Conservation (phyloP, 2,888 invertebrate species). For the Chrysolina americana region DNA sequence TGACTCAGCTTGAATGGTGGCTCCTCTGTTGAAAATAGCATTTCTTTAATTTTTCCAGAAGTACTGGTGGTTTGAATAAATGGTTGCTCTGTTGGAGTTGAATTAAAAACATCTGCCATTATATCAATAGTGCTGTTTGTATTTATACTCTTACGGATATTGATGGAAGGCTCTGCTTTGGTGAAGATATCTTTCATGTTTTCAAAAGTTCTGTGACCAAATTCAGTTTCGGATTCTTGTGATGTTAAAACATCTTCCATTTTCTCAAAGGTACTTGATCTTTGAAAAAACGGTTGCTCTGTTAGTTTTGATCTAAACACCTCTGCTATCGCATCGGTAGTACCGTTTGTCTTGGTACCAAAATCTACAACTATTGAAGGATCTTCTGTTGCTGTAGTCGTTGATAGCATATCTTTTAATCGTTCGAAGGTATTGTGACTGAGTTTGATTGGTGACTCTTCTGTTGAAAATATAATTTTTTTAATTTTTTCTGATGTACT, state of each 20-base stretch:
- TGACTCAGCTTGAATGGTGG: background rate
- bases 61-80: background rate
- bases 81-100: background rate
- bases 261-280: background rate
- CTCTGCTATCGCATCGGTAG: background rate
- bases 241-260: too few species aligned
- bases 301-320: background rate
- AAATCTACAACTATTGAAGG: background rate
- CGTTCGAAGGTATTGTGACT: background rate
- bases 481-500: background rate
- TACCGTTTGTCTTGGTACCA: background rate
- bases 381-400: background rate
- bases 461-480: background rate
- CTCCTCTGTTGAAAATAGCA: background rate
- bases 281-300: background rate
- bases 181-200: background rate
- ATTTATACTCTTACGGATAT: background rate
- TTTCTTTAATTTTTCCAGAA: background rate
- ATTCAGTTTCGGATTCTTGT: background rate
- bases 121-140: background rate
- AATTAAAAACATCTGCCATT: background rate
- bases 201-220: background rate
- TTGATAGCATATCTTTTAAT: background rate
- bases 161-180: background rate
- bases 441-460: background rate